These are phyloP conservation scores for Cosmia trapezina DNA, from an alignment of 2,888 invertebrate genomes.

Conservation along the genomic window DNA sequence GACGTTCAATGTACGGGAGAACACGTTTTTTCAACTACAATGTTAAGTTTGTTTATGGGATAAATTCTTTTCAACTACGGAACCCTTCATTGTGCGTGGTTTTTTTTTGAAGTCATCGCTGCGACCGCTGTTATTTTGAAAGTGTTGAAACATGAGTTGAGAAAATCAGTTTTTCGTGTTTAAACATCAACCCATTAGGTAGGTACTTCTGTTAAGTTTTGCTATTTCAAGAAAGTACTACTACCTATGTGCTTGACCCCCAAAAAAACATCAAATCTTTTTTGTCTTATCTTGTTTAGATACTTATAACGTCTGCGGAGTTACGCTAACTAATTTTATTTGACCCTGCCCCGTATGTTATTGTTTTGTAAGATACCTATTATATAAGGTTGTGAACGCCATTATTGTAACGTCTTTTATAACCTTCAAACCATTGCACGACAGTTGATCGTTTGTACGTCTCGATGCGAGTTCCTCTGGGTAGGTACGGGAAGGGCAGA, in stretches of 20 bases:
- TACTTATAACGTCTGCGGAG: neutral
- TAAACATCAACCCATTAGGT: neutral
- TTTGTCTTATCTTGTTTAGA: neutral
- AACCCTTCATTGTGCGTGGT: no score
- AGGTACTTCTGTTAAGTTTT: no score
- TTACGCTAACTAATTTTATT: neutral
- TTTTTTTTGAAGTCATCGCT: no score
- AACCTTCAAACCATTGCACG: slow-evolving; percentile 41
- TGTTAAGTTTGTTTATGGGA: no score
- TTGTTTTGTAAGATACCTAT: neutral
- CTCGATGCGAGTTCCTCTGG: slow-evolving; percentile 10
- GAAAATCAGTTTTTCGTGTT: neutral
- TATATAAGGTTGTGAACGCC: neutral
- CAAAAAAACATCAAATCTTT: neutral
- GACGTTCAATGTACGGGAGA: no score
- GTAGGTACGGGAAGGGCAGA: slow-evolving; percentile 20
- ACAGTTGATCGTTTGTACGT: slow-evolving; percentile 35
- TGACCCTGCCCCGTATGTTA: neutral
- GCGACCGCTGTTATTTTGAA: neutral
- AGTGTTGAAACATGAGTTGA: neutral
- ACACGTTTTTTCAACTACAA: no score
- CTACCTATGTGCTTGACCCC: neutral
- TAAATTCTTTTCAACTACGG: no score
- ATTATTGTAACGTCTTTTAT: slow-evolving; percentile 31
- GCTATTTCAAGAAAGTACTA: no score